Evolutionary conservation across 2,888 invertebrate genomes (phyloP), one percentile per base, ranked within the genome.

Genomic region (Glaucopsyche alexis): DNA sequence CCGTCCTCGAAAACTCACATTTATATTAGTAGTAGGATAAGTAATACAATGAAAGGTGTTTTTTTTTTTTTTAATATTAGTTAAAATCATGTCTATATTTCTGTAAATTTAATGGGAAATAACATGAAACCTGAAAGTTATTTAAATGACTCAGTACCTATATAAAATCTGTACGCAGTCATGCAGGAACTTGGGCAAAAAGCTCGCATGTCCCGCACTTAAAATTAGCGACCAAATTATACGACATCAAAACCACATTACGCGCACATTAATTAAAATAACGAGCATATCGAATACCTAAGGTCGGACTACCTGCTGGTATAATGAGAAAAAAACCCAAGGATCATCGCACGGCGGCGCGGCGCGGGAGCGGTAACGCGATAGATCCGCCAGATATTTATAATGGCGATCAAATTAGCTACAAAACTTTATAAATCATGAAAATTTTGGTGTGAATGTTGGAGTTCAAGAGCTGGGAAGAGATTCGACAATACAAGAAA

Each of bases 301-400:
- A 90, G 90, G 89, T 91, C 82, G 83, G 85, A 88, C 91, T 92
- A 91, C 91, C 92, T 91, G 91, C 84, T 79, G 85, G 87, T 86
- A 89, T 90, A 89, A 90, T 91, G 88, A 91, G 83, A 80, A 90
- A 89, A 89, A 89, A 87, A 81, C 78, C 80, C 76, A 79, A 87
- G 84, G 90, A 91, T 90, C 89, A 91, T 91, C 89, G 90, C 87
- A 87, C 90, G 87, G 86, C 84, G 47, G 47, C 60, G 29, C 55
- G 55, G 19, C 16, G 83, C 84, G 85, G 83, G 82, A 84, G 85
- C 85, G 83, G 87, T 84, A 84, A 85, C 81, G 83, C 85, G 85
- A 83, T 38, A 71, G 71, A 71, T 71, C 40, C 71, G 60, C 64
- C 19, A 64, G 71, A 71, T 71, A 71, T 71, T 71, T 71, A 71